These are phyloP conservation scores for Arctopsyche grandis DNA, from an alignment of 1,140 invertebrate genomes.

Conservation along the genomic window DNA sequence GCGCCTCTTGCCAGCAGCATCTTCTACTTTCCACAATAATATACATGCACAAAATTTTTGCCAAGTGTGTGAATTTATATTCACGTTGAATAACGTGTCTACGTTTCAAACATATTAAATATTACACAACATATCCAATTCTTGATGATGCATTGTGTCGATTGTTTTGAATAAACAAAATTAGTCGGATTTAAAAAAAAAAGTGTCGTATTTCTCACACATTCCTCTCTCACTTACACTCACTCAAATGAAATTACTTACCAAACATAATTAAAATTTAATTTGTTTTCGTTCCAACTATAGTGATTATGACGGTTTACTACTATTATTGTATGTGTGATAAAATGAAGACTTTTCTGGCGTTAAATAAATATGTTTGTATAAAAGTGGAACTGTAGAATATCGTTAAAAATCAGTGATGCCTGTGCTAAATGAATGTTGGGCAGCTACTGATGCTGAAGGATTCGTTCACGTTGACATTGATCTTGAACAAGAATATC, in stretches of 20 bases:
- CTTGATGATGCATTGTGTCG: too few relatives aligned
- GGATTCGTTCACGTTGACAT: conserved; percentile 50
- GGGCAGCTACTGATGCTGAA: conserved; percentile 46
- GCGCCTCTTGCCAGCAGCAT: neutral
- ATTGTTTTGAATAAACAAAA: too few relatives aligned
- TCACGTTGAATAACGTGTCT: too few relatives aligned
- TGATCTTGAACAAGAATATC: conserved; percentile 39
- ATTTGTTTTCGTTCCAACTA: neutral
- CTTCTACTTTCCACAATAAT: neutral
- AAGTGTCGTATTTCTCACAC: too few relatives aligned
- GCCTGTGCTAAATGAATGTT: conserved; percentile 50
- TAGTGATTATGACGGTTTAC: neutral
- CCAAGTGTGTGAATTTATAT: neutral
- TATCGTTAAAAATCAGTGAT: conserved; percentile 13
- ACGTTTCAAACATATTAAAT: too few relatives aligned
- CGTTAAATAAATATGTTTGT: too few relatives aligned
- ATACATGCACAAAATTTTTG: neutral
- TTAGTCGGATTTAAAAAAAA: too few relatives aligned
- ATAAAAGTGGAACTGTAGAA: too few relatives aligned
- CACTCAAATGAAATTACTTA: neutral
- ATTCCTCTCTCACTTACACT: neutral
- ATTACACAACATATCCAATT: too few relatives aligned
- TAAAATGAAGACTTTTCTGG: neutral
- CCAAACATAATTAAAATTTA: neutral
- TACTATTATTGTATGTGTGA: neutral